Base-by-base conservation (phyloP, 2,888 invertebrate species). In the Neoaliturus tenellus region DNA sequence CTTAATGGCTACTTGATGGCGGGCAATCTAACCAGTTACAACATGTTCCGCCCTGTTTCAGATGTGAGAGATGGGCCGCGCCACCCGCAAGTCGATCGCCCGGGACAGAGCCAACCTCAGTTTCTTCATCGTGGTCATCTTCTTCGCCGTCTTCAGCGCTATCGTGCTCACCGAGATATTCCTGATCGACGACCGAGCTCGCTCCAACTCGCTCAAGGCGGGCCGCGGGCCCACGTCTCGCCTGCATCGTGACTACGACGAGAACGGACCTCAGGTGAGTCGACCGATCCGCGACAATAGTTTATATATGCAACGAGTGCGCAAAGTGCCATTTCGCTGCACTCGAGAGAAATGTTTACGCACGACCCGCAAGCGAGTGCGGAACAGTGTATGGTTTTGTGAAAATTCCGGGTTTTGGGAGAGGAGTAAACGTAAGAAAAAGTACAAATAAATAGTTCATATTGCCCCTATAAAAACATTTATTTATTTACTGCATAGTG, bases 121-220 rank as follows among this genome's bases (percentile, higher is more conserved):
- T 89, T 97, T 97, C 91, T 95, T 97, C 91, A 95, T 97, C 90
- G 97, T 97, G 86, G 94, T 97, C 88, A 96, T 97, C 92, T 97
- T 98, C 91, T 97, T 97, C 91, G 96, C 95, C 58, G 95, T 98
- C 84, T 97, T 97, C 90, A 96, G 96, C 71, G 93, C 97, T 88
- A 97, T 97, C 89, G 95, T 97, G 85, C 93, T 97, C 87, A 97
- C 97, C 86, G 97, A 97, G 91, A 95, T 97, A 88, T 93, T 96
- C 86, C 90, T 91, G 87, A 90, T 91, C 75, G 91, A 95, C 89
- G 94, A 94, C 87, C 91, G 92, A 86, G 92, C 93, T 78, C 92
- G 93, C 78, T 92, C 92, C 33, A 91, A 92, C 44, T 91, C 91
- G 39, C 91, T 93, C 69, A 90, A 93, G 82, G 91, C 91, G 86